Evolutionary conservation across 2,113 vertebrate species (phyloP).

Genomic region (Dendrocopos noguchii): DNA sequence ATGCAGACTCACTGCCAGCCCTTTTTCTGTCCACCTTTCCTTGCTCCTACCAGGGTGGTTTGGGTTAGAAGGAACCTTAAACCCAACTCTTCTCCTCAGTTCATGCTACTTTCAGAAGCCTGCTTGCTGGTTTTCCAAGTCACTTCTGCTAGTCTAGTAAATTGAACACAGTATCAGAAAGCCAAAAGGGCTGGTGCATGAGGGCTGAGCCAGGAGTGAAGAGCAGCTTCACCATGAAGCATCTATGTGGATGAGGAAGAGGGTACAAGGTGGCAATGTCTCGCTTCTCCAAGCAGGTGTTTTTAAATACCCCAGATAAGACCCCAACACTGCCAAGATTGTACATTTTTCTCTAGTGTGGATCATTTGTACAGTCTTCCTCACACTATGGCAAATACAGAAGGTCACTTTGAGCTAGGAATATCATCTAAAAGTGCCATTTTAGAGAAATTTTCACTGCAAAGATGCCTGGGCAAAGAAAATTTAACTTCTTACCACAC

Average conservation of each 20-base stretch:
- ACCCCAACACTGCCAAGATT: neutral
- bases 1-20: neutral
- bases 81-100: neutral
- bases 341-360: neutral
- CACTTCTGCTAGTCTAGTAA: neutral
- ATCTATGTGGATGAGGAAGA: neutral
- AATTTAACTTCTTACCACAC: neutral
- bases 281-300: neutral
- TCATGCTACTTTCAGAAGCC: neutral
- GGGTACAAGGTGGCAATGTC: neutral
- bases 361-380: neutral
- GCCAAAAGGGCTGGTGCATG: neutral
- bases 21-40: neutral
- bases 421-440: neutral
- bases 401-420: neutral
- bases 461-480: neutral
- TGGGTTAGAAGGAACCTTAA: too few relatives aligned
- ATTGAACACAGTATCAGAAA: neutral
- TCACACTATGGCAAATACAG: neutral
- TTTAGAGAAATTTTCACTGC: neutral
- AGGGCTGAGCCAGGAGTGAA: neutral
- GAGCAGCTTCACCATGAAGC: neutral
- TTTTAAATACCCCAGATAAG: neutral
- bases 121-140: neutral
- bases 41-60: neutral